phyloP scores from a whole-genome alignment of 2,797 vertebrate genomes.

The Todus mexicanus region DNA sequence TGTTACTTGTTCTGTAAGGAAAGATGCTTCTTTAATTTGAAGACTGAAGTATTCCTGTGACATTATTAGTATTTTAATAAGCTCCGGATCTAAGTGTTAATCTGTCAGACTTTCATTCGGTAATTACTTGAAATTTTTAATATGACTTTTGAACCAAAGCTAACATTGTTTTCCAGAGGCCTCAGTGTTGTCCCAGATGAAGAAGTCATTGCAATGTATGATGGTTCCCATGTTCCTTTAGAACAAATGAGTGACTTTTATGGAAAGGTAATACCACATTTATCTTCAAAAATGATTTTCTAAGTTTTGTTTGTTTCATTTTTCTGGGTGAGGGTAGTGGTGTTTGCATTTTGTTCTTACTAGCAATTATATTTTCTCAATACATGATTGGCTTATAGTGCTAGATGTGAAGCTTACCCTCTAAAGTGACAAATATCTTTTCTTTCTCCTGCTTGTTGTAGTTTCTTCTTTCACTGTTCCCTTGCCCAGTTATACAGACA shows the following conservation, averaged over 20 bases:
- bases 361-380: background rate
- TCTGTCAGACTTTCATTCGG: background rate
- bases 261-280: slow-evolving; percentile 84
- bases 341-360: background rate
- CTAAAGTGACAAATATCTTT: background rate
- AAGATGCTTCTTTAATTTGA: background rate
- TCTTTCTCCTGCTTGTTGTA: fast-evolving
- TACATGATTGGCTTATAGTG: background rate
- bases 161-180: slow-evolving; percentile 77
- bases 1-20: background rate
- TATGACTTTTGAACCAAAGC: background rate
- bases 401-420: background rate
- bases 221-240: slow-evolving; percentile 92
- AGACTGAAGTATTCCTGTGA: background rate
- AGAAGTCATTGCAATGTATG: slow-evolving; percentile 97
- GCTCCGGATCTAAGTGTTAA: background rate
- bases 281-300: background rate
- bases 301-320: background rate
- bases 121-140: background rate
- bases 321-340: background rate
- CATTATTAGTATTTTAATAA: background rate
- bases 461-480: background rate
- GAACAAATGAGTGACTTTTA: slow-evolving; percentile 99
- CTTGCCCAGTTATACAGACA: background rate
- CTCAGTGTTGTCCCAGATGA: slow-evolving; percentile 91